phyloP scores from a whole-genome alignment of 2,888 invertebrate genomes.

The Calameuta idolon region DNA sequence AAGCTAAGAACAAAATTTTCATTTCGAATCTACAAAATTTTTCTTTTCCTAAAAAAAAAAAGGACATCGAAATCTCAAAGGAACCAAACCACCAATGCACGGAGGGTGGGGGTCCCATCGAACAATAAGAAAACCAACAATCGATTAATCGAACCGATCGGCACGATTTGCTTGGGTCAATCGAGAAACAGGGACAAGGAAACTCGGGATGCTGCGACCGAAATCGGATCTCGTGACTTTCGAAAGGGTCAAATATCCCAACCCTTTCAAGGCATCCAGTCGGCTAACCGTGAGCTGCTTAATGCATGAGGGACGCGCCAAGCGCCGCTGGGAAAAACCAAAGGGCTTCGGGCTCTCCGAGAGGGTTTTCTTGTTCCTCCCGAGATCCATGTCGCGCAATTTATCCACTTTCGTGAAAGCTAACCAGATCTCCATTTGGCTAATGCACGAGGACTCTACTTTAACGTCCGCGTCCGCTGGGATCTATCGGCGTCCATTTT shows the following conservation, averaged over 20 bases:
- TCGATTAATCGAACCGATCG: too few species aligned
- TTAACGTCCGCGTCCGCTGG: neutral
- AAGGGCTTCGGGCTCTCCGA: conserved; percentile 28
- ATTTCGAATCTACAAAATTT: too few species aligned
- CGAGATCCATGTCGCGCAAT: neutral
- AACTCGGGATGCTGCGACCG: too few species aligned
- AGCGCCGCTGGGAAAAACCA: conserved; percentile 18
- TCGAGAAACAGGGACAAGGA: too few species aligned
- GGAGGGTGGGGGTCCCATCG: too few species aligned
- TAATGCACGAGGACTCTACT: conserved; percentile 14
- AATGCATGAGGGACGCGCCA: conserved; percentile 37
- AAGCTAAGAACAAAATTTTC: too few species aligned
- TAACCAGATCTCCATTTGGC: conserved; percentile 18
- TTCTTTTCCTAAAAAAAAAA: too few species aligned
- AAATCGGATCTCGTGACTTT: too few species aligned
- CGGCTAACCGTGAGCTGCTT: conserved; percentile 26
- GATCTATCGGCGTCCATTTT: neutral
- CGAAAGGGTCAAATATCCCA: conserved; percentile 16
- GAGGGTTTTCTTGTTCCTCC: conserved; percentile 48
- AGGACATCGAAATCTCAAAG: too few species aligned
- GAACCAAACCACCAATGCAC: too few species aligned
- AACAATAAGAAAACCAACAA: too few species aligned
- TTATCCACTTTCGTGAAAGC: conserved; percentile 11
- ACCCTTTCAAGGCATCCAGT: conserved; percentile 13
- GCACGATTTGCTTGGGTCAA: too few species aligned